These are phyloP conservation scores for Drosophila hawaiiensis DNA, from an alignment of 2,888 invertebrate species.

Conservation along the genomic window DNA sequence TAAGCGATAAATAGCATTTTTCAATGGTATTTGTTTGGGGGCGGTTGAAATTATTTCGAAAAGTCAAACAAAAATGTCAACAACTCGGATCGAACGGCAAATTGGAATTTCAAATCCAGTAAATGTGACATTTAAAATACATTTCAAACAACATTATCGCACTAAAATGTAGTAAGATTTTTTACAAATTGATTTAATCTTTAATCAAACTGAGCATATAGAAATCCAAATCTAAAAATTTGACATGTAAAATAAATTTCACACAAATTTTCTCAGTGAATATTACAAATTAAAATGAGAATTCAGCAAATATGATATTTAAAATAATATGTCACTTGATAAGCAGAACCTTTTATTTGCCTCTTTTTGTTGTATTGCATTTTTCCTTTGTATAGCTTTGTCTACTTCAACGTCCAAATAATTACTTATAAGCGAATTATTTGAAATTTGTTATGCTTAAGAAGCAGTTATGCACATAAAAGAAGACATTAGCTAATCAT, in stretches of 20 bases:
- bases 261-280: neutral
- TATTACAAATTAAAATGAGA: neutral
- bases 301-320: neutral
- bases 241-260: neutral
- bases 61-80: slow-evolving; percentile 80
- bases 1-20: slow-evolving; percentile 51
- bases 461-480: neutral
- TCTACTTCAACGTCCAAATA: neutral
- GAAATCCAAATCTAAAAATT: neutral
- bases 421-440: neutral
- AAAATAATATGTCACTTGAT: neutral
- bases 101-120: slow-evolving; percentile 46
- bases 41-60: slow-evolving; percentile 53
- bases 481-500: neutral
- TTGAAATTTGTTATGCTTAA: neutral
- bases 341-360: too few relatives aligned
- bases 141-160: slow-evolving; percentile 5
- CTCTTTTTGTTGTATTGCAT: neutral
- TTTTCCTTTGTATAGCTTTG: neutral
- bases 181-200: neutral
- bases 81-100: slow-evolving; percentile 42
- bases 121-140: slow-evolving; percentile 60
- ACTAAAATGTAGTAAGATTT: neutral
- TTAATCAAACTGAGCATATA: neutral
- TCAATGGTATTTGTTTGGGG: slow-evolving; percentile 33